Percentiles rank a stretch among this genome's conserved stretches.
These are phyloP conservation scores for Tamandua tetradactyla DNA, from an alignment of 2,797 vertebrate genomes.

Conservation along the genomic window DNA sequence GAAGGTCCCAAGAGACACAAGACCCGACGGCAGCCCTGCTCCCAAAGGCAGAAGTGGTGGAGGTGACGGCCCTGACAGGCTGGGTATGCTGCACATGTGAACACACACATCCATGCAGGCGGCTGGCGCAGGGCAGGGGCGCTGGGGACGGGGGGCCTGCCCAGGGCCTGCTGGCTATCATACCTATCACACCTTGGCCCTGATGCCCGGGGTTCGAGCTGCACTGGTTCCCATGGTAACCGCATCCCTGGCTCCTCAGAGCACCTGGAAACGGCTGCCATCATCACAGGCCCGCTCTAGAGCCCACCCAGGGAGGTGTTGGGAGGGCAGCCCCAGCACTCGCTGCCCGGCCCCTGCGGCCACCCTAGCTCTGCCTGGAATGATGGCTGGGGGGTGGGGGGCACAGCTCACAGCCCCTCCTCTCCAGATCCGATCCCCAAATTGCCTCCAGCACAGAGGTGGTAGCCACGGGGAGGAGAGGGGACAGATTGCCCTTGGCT, in stretches of 20 bases:
- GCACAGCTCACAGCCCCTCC: constrained; percentile 81
- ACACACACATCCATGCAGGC: too few species aligned
- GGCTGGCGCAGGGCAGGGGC: too few species aligned
- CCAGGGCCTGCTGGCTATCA: constrained; percentile 82
- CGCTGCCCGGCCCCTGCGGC: constrained; percentile 91
- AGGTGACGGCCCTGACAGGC: too few species aligned
- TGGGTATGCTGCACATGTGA: too few species aligned
- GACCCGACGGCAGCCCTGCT: too few species aligned
- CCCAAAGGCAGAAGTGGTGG: too few species aligned
- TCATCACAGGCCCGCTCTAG: too few species aligned
- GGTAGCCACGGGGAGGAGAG: constrained; percentile 41
- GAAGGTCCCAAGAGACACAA: neutral
- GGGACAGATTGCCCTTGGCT: neutral
- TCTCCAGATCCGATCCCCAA: constrained; percentile 75
- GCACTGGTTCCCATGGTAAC: constrained; percentile 91
- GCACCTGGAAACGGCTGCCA: too few species aligned
- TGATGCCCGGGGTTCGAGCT: constrained; percentile 85
- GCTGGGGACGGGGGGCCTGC: too few species aligned
- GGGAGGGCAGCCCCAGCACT: constrained; percentile 77
- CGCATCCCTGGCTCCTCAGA: constrained; percentile 85
- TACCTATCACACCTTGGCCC: constrained; percentile 86
- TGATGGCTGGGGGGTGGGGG: constrained; percentile 75
- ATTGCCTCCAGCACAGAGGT: neutral
- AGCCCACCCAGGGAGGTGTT: neutral
- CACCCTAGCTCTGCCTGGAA: constrained; percentile 74